Evolutionary conservation across 2,113 vertebrate species (phyloP).

Genomic region (Rattus norvegicus): GRCr8 NC_086023.1:86909001-86909500

Average conservation of each 20-base stretch:
- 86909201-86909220: not conserved
- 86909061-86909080: not conserved
- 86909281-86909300: not conserved
- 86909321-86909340: not conserved
- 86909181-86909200: not conserved
- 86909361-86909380: not conserved
- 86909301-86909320: not conserved
- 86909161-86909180: not conserved
- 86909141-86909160: not conserved
- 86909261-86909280: not conserved
- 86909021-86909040: not conserved
- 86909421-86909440: not conserved
- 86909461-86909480: not conserved
- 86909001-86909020: not conserved
- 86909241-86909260: not conserved
- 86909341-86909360: not conserved
- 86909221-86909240: not conserved
- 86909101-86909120: no score
- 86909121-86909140: no score
- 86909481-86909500: not conserved
- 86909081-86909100: not conserved
- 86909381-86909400: not conserved
- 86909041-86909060: not conserved
- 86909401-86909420: no score
- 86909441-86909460: not conserved